Conservation (phyloP, 2,888 invertebrate species). For the Miltochrista miniata region DNA sequence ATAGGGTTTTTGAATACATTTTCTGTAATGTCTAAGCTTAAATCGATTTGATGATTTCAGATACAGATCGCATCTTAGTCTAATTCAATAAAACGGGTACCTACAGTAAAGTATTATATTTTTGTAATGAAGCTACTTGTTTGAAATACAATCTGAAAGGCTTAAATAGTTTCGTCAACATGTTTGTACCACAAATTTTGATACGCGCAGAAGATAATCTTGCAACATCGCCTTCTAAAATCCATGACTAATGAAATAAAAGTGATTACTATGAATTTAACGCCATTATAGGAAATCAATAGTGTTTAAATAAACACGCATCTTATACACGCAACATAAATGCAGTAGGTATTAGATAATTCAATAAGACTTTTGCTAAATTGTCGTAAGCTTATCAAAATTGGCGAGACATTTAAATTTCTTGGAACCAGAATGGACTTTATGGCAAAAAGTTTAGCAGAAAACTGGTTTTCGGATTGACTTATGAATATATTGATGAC, state of each 20-base stretch:
- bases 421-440: background rate
- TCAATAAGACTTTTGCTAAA: background rate
- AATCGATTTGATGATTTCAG: too few relatives aligned
- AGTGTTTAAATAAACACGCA: conserved; percentile 8
- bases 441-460: background rate
- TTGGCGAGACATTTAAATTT: background rate
- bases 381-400: background rate
- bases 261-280: background rate
- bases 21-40: too few relatives aligned
- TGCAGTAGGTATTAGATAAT: conserved; percentile 24
- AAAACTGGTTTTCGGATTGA: conserved; percentile 1
- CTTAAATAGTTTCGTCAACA: background rate
- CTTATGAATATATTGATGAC: background rate
- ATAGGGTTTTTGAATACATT: too few relatives aligned
- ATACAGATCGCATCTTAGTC: too few relatives aligned
- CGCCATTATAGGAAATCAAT: background rate
- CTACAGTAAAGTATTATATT: too few relatives aligned
- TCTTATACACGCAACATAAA: conserved; percentile 26
- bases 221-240: background rate
- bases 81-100: too few relatives aligned
- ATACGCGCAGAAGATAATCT: background rate
- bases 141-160: too few relatives aligned
- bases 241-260: background rate
- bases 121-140: too few relatives aligned
- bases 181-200: background rate